A percentile compares a stretch with the other conserved stretches of the same genome.
Conservation (phyloP, 2,888 invertebrate species). For the Rhagonycha fulva region DNA sequence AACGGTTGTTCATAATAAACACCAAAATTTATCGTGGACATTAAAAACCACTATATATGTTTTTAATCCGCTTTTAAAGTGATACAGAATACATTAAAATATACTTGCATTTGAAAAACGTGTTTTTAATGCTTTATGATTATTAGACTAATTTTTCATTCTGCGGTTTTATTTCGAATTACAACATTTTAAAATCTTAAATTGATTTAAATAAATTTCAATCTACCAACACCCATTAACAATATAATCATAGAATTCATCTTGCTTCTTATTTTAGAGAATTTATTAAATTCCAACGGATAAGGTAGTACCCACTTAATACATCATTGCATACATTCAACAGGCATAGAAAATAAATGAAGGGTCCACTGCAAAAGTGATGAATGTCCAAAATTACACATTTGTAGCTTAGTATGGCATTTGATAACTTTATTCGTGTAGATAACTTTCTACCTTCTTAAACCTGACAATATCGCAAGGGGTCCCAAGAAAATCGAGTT, state of each 20-base stretch:
- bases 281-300: neutral
- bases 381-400: too few species aligned
- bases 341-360: too few species aligned
- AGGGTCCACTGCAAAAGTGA: too few species aligned
- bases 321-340: too few species aligned
- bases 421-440: too few species aligned
- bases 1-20: conserved; percentile 18
- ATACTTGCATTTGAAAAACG: neutral
- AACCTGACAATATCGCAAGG: too few species aligned
- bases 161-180: neutral
- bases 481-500: too few species aligned
- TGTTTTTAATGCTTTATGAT: conserved; percentile 1
- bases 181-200: neutral
- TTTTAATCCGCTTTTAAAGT: conserved; percentile 29
- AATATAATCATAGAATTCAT: neutral
- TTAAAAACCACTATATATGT: conserved; percentile 32
- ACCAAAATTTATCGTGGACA: conserved; percentile 26
- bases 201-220: neutral
- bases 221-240: neutral
- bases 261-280: neutral
- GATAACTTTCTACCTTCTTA: too few species aligned
- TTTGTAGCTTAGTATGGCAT: too few species aligned
- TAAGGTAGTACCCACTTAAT: too few species aligned
- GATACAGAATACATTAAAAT: conserved; percentile 26
- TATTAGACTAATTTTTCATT: neutral